Evolutionary conservation across 2,888 invertebrate genomes (phyloP).

Genomic region (Cheiracanthium punctorium): DNA sequence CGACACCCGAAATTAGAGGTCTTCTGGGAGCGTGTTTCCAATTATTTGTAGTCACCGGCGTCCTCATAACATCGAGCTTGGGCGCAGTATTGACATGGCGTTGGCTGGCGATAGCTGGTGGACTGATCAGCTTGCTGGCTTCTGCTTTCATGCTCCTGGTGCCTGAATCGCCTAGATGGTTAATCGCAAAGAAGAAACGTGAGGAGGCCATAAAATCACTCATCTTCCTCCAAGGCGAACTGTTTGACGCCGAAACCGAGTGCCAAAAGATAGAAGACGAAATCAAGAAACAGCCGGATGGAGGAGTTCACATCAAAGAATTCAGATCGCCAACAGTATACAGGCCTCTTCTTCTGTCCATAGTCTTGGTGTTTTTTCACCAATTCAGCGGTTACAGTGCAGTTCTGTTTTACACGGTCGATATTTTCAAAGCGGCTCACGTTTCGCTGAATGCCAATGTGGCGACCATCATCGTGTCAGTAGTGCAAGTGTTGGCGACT

Average conservation of each 20-base stretch:
- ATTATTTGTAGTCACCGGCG: conserved; percentile 88
- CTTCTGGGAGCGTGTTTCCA: conserved; percentile 93
- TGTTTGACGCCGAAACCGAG: conserved; percentile 86
- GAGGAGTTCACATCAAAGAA: conserved; percentile 81
- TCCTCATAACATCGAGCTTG: conserved; percentile 84
- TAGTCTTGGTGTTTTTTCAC: conserved; percentile 96
- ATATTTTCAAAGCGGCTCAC: conserved; percentile 89
- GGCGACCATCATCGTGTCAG: conserved; percentile 89
- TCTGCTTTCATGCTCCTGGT: conserved; percentile 86
- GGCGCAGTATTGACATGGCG: conserved; percentile 89
- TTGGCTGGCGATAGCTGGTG: conserved; percentile 86
- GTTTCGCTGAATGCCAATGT: conserved; percentile 85
- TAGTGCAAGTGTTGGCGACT: conserved; percentile 91
- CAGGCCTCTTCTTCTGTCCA: conserved; percentile 86
- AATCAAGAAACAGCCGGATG: conserved; percentile 77
- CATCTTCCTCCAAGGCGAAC: conserved; percentile 87
- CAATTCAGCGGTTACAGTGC: conserved; percentile 96
- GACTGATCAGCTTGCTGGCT: conserved; percentile 85
- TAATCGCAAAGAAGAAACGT: conserved; percentile 75
- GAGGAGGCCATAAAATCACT: conserved; percentile 86
- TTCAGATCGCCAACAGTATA: conserved; percentile 83
- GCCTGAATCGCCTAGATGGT: conserved; percentile 90
- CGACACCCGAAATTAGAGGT: conserved; percentile 93
- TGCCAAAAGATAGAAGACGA: conserved; percentile 76
- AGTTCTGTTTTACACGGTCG: conserved; percentile 91